Base-by-base conservation (phyloP, 1,140 invertebrate genomes). In the Macrostomum lignano region DNA sequence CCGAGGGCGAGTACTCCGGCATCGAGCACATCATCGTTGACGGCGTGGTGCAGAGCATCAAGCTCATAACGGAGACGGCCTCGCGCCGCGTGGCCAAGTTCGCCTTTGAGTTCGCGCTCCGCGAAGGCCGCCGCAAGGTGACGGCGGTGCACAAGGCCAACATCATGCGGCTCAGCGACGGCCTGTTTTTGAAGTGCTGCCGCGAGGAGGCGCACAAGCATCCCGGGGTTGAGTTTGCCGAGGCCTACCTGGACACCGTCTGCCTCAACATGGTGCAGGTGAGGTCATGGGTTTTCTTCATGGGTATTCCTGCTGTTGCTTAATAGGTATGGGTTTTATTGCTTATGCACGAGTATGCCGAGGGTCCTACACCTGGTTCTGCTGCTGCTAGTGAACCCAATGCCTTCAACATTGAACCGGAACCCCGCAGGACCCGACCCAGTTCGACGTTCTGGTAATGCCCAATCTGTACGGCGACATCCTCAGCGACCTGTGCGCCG, bases 91-190 rank as follows among this genome's bases (percentile, higher is more conserved):
- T 99, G 21, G 88, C 88, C 7, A 81, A 94, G 60, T 98, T 82
- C 64, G 88, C 91, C 21, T 98, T 98, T 58, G 67, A 86, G 54
- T 98, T 91, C 65, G 84, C 88, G 29, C 69, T 70, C 44, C 71
- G 75, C 22, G 88, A 94, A 58, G 73, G 74, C 39, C 69, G 91
- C 39, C 70, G 70, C 51, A 78, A 76, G 62, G 77, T 98, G 24
- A 96, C 86, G 15, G 91, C 86, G 38, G 91, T 98, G n/a, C 91
- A 98, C 62, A 98, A 98, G 65, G 88, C 88, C n/a, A 96, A 94
- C 51, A 93, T 96, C 49, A 94, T 94, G 84, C 69, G 88, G 51
- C 93, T 96, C 82, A 93, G 86, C 3, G 91, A 98, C 55, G 91
- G 91, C 48, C 65, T 96, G 14, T 98, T 98, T 62, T 65, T 98